A percentile compares a stretch with the other conserved stretches of the same genome.
Conservation (phyloP, 2,888 invertebrate species). For the Chydorus sphaericus region DNA sequence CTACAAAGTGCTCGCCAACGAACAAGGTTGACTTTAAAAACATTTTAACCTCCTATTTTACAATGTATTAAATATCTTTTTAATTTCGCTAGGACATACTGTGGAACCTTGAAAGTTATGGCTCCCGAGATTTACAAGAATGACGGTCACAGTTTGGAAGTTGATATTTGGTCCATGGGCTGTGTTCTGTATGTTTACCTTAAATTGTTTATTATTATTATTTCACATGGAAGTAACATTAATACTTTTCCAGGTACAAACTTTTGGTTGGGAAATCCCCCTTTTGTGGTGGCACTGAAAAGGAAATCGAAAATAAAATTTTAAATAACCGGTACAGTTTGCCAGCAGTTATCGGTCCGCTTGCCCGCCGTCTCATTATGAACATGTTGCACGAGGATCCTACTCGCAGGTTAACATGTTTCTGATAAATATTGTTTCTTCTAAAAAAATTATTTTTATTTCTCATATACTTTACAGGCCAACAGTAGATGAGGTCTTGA, state of each 20-base stretch:
- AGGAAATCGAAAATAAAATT: slow-evolving; percentile 89
- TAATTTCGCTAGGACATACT: slow-evolving; percentile 58
- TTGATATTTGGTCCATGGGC: slow-evolving; percentile 98
- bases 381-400: slow-evolving; percentile 75
- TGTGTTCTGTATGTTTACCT: slow-evolving; percentile 61
- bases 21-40: slow-evolving; percentile 44
- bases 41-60: neutral
- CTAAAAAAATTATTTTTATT: neutral
- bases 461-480: slow-evolving; percentile 56
- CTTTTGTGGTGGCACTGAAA: slow-evolving; percentile 88
- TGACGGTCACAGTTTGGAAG: slow-evolving; percentile 95
- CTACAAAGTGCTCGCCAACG: slow-evolving; percentile 76
- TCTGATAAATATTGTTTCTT: neutral
- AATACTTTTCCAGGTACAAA: slow-evolving; percentile 46
- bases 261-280: slow-evolving; percentile 92
- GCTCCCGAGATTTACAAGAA: slow-evolving; percentile 96
- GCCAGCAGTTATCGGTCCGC: slow-evolving; percentile 29
- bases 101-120: slow-evolving; percentile 99
- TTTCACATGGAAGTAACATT: neutral
- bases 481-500: slow-evolving; percentile 53
- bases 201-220: neutral
- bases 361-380: slow-evolving; percentile 47
- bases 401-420: slow-evolving; percentile 29
- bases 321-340: slow-evolving; percentile 82
- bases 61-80: neutral